Conservation (phyloP, 2,888 invertebrate genomes). For the Philaethria dido region DNA sequence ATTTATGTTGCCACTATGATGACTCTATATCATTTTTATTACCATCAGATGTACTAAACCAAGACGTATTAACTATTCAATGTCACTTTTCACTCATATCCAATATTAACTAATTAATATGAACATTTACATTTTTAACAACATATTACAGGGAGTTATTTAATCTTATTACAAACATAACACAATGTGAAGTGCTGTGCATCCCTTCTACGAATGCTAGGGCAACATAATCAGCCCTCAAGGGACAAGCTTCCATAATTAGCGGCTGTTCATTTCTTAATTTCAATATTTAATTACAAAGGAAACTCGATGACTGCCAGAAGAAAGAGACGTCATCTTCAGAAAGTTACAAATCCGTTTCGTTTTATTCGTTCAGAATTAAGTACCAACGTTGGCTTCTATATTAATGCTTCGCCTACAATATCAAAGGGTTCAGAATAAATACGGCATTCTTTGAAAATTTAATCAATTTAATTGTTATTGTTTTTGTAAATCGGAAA, state of each 20-base stretch:
- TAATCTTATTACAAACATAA: conserved; percentile 64
- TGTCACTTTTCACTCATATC: neutral
- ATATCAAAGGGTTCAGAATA: conserved; percentile 32
- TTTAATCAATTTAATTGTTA: conserved; percentile 12
- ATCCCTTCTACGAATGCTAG: conserved; percentile 75
- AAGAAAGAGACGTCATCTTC: conserved; percentile 81
- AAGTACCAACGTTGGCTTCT: conserved; percentile 67
- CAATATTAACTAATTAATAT: too few species aligned
- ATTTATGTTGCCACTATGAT: conserved; percentile 75
- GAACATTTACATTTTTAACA: neutral
- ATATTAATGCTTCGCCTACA: conserved; percentile 47
- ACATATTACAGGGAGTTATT: conserved; percentile 15
- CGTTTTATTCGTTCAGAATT: conserved; percentile 72
- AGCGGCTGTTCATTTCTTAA: conserved; percentile 85
- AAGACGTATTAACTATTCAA: conserved; percentile 3
- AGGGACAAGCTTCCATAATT: conserved; percentile 84
- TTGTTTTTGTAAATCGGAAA: neutral
- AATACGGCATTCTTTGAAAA: neutral
- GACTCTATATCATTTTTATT: conserved; percentile 49
- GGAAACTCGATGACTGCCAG: conserved; percentile 81
- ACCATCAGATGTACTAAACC: conserved; percentile 9
- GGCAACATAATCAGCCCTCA: conserved; percentile 79
- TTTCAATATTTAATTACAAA: conserved; percentile 85
- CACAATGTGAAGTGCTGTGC: conserved; percentile 66
- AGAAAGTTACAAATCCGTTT: conserved; percentile 76